phyloP scores from a whole-genome alignment of 2,113 vertebrate species.

The Galbula dea region DNA sequence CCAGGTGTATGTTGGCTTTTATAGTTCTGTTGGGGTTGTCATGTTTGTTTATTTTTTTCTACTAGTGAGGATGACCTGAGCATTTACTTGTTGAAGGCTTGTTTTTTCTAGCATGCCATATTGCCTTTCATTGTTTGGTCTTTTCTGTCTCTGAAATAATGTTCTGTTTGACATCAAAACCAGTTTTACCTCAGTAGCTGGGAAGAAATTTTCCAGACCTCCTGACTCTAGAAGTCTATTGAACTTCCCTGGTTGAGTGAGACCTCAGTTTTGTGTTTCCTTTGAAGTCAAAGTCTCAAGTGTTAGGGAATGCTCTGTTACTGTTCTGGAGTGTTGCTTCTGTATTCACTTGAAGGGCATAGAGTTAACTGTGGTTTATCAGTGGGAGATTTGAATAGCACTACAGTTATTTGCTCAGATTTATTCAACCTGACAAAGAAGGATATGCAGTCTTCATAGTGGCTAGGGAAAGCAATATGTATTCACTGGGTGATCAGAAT shows the following conservation, averaged over 20 bases:
- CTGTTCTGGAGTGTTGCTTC: neutral
- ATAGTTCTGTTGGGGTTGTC: neutral
- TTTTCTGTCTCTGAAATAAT: neutral
- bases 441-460: neutral
- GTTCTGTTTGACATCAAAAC: neutral
- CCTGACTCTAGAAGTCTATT: neutral
- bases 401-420: neutral
- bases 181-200: neutral
- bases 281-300: neutral
- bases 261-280: neutral
- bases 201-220: neutral
- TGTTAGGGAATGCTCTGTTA: neutral
- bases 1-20: neutral
- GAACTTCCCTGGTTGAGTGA: neutral
- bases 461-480: neutral
- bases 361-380: neutral
- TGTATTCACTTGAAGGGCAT: neutral
- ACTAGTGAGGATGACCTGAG: neutral
- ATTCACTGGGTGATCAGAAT: neutral
- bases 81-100: neutral
- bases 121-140: neutral
- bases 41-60: neutral
- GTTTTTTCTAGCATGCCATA: neutral
- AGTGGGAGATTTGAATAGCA: neutral
- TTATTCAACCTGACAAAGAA: constrained; percentile 4